Evolutionary conservation across 2,113 vertebrate species (phyloP), one percentile per base, ranked within the genome.

Genomic region (Miniopterus natalensis): DNA sequence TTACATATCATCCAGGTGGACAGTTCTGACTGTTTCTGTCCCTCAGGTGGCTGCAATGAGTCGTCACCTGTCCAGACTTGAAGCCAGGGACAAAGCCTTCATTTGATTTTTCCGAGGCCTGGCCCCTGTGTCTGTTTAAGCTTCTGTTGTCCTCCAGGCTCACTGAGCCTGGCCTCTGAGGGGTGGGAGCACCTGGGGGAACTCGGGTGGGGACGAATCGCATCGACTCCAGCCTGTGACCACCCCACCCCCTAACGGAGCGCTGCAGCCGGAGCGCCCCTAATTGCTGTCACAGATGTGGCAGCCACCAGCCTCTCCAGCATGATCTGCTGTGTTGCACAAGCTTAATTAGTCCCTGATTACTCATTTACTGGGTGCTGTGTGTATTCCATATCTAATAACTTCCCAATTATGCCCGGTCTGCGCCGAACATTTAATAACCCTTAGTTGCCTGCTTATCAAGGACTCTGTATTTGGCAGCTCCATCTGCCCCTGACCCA

Each of bases 311-410:
- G 95, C 92, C 78, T 96, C 93, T 89, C 93, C 81, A 36, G 57
- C 17, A 3, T 14, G 63, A 29, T 84, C 83, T 65, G 95, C 95
- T 53, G 73, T 92, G 90, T 88, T 78, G 89, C 61, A 40, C 80
- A 94, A 77, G 96, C 94, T 79, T 97, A 96, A 98, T 97, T 96
- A 97, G 95, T 83, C 97, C 94, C 97, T 97, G 97, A 98, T 98
- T 96, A 96, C 97, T 96, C 97, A 92, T 97, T 96, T 96, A 75
- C 97, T 66, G 94, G 96, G 96, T 94, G 96, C 97, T 59, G 96
- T 96, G 97, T 97, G 96, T 96, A 66, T 96, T 97, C 97, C 96
- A 95, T 94, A 95, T 78, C 97, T 98, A 98, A 98, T 97, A 97
- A 97, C 96, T 95, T 97, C 74, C 97, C 96, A 97, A 97, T 97